Evolutionary conservation across 2,797 vertebrate genomes (phyloP), one percentile per base, ranked within the genome.

Genomic region (Cossypha caffra): DNA sequence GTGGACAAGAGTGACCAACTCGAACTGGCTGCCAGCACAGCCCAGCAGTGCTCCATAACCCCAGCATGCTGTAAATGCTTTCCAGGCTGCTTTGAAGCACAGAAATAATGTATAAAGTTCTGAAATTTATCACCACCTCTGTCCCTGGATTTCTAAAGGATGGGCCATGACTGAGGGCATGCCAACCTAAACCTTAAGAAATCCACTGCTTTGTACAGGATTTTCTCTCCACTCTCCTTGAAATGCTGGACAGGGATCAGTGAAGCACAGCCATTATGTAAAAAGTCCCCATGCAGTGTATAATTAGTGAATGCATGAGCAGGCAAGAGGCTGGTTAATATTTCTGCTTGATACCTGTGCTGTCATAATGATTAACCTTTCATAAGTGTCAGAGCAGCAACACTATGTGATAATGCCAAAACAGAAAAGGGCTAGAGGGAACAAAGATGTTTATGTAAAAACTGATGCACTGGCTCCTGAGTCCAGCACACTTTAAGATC

Each of bases 1-100:
- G 26, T 40, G 20, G 2, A 7, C 1, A 1, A 16, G 15, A 31
- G 15, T 4, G 1, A 20, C 31, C 0, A 2, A 47, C 31, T 26
- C 5, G 2, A 24, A 7, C 0, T 3, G 54, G 31, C 54, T 86
- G 50, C 54, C 31, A 35, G 33, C 47, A 28, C n/a, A 69, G 33
- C 8, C 33, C 64, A 33, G n/a, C 17, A 38, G 29, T 6, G 2
- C 13, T 57, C 3, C 0, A 3, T 28, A 73, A n/a, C 31, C n/a
- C 25, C 38, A 57, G 20, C 16, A 26, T 1, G 2, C 10, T 57
- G 29, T 1, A 5, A 40, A 52, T 4, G 24, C 19, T 68, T 80
- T 61, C 28, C 31, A 52, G 54, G 28, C 17, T 89, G 37, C 42
- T 80, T 64, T 73, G 59, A 37, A 72, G 31, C 6, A 76, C 33